Evolutionary conservation across 2,888 invertebrate species (phyloP).

Genomic region (Tiliacea citrago): DNA sequence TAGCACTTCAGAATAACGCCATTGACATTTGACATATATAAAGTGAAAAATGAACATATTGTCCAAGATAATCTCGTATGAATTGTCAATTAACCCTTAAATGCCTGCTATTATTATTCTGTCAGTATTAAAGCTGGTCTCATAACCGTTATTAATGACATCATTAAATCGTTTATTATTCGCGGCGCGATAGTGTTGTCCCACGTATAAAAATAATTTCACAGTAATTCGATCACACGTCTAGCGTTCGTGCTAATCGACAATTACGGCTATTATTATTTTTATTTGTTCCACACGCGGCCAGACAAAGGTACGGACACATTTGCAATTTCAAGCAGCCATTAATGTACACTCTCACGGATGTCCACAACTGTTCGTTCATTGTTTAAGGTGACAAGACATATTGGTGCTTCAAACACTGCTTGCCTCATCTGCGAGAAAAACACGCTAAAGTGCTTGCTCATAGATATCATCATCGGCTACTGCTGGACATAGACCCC

Average conservation of each 20-base stretch:
- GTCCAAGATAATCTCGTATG: conserved; percentile 25
- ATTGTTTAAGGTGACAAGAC: conserved; percentile 82
- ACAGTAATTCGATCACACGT: conserved; percentile 59
- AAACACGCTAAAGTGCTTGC: conserved; percentile 43
- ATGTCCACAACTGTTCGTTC: conserved; percentile 69
- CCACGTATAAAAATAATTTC: conserved; percentile 53
- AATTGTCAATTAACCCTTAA: conserved; percentile 46
- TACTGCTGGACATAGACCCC: too few species aligned
- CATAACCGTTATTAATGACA: conserved; percentile 46
- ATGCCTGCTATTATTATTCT: conserved; percentile 33
- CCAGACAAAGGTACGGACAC: conserved; percentile 67
- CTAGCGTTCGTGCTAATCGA: conserved; percentile 70
- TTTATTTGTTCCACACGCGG: conserved; percentile 73
- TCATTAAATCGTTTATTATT: conserved; percentile 49
- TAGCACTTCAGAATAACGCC: background rate
- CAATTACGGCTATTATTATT: conserved; percentile 77
- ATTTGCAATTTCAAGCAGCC: conserved; percentile 81
- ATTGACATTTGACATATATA: conserved; percentile 42
- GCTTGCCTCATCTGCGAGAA: conserved; percentile 20
- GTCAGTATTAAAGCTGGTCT: conserved; percentile 35
- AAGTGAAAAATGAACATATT: conserved; percentile 16
- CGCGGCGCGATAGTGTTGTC: conserved; percentile 46
- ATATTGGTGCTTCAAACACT: conserved; percentile 73
- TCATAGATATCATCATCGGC: conserved; percentile 50
- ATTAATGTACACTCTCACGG: conserved; percentile 73